Conservation (phyloP, 2,888 invertebrate genomes). For the Caenorhabditis sp. region DNA sequence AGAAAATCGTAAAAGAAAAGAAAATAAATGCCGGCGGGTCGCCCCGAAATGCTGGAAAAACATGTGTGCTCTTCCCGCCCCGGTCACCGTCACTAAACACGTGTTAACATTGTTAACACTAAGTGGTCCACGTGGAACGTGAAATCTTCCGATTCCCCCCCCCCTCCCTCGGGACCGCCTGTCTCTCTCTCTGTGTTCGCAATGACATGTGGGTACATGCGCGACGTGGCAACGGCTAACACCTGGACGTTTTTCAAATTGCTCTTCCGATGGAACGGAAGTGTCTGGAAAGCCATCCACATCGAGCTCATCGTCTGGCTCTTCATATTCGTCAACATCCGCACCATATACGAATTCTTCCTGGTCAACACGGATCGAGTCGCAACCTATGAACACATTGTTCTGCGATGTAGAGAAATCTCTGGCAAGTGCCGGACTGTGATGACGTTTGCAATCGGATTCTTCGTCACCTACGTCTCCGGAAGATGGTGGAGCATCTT, state of each 20-base stretch:
- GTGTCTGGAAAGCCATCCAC: conserved; percentile 74
- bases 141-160: neutral
- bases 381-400: conserved; percentile 54
- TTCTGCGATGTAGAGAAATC: conserved; percentile 46
- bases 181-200: neutral
- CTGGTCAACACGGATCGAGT: conserved; percentile 34
- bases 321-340: conserved; percentile 67
- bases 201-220: conserved; percentile 76
- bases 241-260: conserved; percentile 66
- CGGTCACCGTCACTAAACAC: too few relatives aligned
- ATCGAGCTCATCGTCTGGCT: conserved; percentile 69
- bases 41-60: too few relatives aligned
- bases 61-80: neutral
- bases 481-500: conserved; percentile 82
- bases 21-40: neutral
- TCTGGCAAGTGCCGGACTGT: conserved; percentile 51
- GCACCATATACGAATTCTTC: conserved; percentile 61
- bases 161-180: too few relatives aligned
- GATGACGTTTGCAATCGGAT: conserved; percentile 71
- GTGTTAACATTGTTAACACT: too few relatives aligned
- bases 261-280: conserved; percentile 73
- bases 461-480: conserved; percentile 74
- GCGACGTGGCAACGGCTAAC: conserved; percentile 70
- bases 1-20: conserved; percentile 17
- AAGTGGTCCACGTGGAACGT: too few relatives aligned